Evolutionary conservation across 1,140 invertebrate genomes (phyloP).

Genomic region (Drosophila orosa): DNA sequence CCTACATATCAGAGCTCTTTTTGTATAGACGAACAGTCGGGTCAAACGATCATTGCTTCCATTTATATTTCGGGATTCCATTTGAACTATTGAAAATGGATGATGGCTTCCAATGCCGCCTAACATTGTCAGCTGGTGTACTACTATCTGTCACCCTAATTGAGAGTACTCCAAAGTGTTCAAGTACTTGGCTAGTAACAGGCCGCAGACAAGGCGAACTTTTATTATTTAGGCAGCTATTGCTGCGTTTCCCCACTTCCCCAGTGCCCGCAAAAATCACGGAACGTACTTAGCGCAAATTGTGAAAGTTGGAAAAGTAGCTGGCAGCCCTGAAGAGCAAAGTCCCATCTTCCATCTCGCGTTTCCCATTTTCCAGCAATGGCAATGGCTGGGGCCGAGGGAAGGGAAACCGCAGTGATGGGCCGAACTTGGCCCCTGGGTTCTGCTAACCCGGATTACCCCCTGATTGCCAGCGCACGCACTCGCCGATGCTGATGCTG

Average conservation of each 20-base stretch:
- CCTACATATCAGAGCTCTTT: no score
- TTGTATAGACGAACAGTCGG: no score
- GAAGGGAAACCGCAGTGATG: constrained; percentile 48
- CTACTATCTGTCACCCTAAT: constrained; percentile 21
- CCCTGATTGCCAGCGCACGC: constrained; percentile 66
- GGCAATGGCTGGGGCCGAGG: background rate
- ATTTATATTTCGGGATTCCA: background rate
- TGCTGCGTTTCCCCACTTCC: constrained; percentile 15
- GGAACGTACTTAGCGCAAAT: constrained; percentile 75
- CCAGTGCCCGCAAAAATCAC: constrained; percentile 58
- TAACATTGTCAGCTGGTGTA: background rate
- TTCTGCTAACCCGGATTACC: constrained; percentile 41
- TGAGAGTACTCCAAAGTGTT: constrained; percentile 35
- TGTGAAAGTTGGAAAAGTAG: constrained; percentile 77
- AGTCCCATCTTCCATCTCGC: constrained; percentile 25
- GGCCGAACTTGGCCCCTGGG: constrained; percentile 49
- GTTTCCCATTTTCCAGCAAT: constrained; percentile 43
- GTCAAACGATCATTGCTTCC: background rate
- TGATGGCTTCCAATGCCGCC: no score
- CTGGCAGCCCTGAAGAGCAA: constrained; percentile 35
- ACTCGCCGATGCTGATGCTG: constrained; percentile 35
- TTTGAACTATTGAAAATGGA: background rate
- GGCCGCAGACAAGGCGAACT: constrained; percentile 28
- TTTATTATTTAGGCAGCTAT: constrained; percentile 32
- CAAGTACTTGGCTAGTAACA: constrained; percentile 24